Evolutionary conservation across 2,797 vertebrate species (phyloP).

Genomic region (Lemur catta): DNA sequence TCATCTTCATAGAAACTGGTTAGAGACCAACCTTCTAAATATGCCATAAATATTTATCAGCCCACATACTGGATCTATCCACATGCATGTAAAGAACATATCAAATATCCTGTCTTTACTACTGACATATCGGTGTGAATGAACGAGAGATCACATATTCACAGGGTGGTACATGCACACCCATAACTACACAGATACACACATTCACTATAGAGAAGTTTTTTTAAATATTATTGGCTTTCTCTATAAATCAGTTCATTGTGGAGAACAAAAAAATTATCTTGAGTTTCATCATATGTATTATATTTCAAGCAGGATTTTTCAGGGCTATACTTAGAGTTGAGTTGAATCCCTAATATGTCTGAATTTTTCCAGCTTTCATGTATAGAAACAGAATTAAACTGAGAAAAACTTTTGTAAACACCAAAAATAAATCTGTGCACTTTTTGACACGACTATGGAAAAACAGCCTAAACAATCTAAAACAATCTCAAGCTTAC

Average conservation of each 20-base stretch:
- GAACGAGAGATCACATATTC: neutral
- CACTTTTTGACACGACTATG: neutral
- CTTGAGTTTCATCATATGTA: neutral
- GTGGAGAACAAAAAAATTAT: neutral
- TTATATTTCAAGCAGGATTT: neutral
- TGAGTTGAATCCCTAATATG: neutral
- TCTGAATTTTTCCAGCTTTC: neutral
- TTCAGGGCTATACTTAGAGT: neutral
- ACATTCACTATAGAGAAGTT: neutral
- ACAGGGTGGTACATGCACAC: fast-evolving
- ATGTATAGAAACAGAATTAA: neutral
- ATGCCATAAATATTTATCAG: neutral
- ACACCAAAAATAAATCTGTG: neutral
- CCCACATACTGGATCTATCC: neutral
- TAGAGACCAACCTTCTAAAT: neutral
- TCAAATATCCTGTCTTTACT: neutral
- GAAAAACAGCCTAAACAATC: neutral
- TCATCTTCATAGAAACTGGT: neutral
- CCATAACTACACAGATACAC: too few species aligned
- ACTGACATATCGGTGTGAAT: neutral
- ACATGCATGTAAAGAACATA: neutral
- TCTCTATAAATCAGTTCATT: neutral
- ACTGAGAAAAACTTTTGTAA: neutral
- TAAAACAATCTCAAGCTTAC: neutral
- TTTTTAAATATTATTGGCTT: neutral